phyloP scores from a whole-genome alignment of 2,113 vertebrate species.

The Channa argus region DNA sequence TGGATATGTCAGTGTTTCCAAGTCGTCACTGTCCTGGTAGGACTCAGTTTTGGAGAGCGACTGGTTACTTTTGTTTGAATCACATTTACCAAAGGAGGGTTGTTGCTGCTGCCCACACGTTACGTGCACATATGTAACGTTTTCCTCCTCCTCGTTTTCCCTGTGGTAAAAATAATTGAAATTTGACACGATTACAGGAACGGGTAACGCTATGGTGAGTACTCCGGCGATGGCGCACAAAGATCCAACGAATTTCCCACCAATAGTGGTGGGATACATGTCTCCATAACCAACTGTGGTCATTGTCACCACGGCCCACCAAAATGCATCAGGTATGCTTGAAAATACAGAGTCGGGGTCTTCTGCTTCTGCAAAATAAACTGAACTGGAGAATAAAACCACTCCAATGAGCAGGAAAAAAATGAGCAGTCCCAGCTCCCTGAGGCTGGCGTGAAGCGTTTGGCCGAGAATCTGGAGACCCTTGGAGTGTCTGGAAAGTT shows the following conservation, averaged over 20 bases:
- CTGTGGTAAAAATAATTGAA: conserved; percentile 91
- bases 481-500: conserved; percentile 95
- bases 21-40: conserved; percentile 84
- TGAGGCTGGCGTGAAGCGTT: conserved; percentile 92
- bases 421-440: conserved; percentile 93
- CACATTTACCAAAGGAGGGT: conserved; percentile 81
- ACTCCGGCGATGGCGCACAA: conserved; percentile 95
- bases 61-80: conserved; percentile 84
- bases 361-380: conserved; percentile 95
- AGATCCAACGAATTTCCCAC: conserved; percentile 95
- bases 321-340: conserved; percentile 95
- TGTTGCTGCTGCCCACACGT: conserved; percentile 89
- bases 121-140: conserved; percentile 89
- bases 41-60: conserved; percentile 88
- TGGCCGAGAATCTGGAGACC: conserved; percentile 95
- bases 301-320: conserved; percentile 98
- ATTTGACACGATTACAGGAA: conserved; percentile 87
- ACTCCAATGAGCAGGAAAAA: conserved; percentile 96
- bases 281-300: conserved; percentile 97
- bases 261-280: conserved; percentile 93
- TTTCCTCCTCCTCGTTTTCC: conserved; percentile 90
- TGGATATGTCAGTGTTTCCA: conserved; percentile 79
- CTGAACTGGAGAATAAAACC: conserved; percentile 94
- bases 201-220: conserved; percentile 92
- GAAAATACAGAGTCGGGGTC: conserved; percentile 88